Evolutionary conservation across 1,140 invertebrate species (phyloP), one percentile per base, ranked within the genome.

Genomic region (Oncopeltus fasciatus): DNA sequence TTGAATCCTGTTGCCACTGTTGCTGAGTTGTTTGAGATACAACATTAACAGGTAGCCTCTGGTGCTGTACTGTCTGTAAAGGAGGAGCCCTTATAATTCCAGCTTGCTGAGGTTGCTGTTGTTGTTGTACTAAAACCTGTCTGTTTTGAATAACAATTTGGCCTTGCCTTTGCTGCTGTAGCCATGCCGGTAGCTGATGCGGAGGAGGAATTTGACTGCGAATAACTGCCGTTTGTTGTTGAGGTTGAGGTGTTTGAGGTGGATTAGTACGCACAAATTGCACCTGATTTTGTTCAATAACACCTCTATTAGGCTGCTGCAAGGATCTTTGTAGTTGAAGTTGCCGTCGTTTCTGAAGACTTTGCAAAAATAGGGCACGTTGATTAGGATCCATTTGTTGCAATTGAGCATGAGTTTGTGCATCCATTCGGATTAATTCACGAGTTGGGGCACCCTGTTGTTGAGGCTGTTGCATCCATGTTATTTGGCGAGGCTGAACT

Each of bases 331-430:
- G 78, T 31, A 81, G 67, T 4, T 77, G 59, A 2, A 84, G 70
- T 63, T 80, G 81, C 47, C 82, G 74, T 53, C 84, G 78, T 67
- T 84, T 84, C 67, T 87, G 84, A 38, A 89, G 73, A 68, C 86
- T 86, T 5, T 86, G 81, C 0, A 90, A 82, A 67, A 88, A 89
- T 68, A 87, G 78, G 2, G 84, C 83, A 28, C 85, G 76, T 66
- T 90, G 86, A 60, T 85, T 80, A 0, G 85, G 84, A 68, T 87
- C 84, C 80, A 90, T 82, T 60, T 88, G 85, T 68, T 90, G 86
- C 27, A 89, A 71, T 65, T 90, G 85, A n/a, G 86, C 84, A 69
- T 89, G 86, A 2, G 86, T 87, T 65, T 87, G 84, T 5, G 84
- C 84, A 69, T 88, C 87, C 59, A 88, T 72, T 57, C 86, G 86